Base-by-base conservation (phyloP, 2,113 vertebrate genomes). In the Chaetops frenatus region DNA sequence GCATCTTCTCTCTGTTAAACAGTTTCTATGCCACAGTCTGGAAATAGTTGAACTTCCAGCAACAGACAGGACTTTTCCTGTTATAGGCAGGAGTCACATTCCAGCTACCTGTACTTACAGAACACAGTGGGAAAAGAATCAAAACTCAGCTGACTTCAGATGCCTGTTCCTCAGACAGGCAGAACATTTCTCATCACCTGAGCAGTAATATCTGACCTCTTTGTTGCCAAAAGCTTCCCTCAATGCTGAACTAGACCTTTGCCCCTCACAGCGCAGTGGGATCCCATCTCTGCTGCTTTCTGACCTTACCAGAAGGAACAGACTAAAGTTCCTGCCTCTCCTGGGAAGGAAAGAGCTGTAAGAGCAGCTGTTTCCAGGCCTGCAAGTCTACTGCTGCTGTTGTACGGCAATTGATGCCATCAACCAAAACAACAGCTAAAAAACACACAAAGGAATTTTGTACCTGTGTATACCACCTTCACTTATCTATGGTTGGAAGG, bases 251-350 rank as follows among this genome's bases (percentile, higher is more conserved):
- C 24, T 24, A 66, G 36, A 50, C 23, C 24, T 29, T 72, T 2
- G 0, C 31, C 27, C 44, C 45, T 38, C 2, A 4, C 27, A 35
- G 42, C 10, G n/a, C 2, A 2, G 9, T 40, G 9, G 3, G 10
- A 77, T 89, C 22, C 38, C 38, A 40, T 27, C 56, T 40, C 42
- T 84, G 36, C 36, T 89, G 42, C 76, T 88, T 86, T 72, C 48
- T 2, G 7, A 60, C 20, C 35, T 56, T 27, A 29, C 27, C 36
- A 69, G 19, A 24, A 44, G 31, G 31, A 29, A 11, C 12, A 45
- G 28, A 57, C 31, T 17, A 7, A 70, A 71, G 13, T 1, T 40
- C 7, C 7, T 56, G 40, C 12, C 15, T 65, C 27, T 77, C 14
- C 58, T 8, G 11, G 23, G 42, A 48, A 64, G 31, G 12, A 57